Evolutionary conservation across 2,888 invertebrate genomes (phyloP).

Genomic region (Megamerina dolium): DNA sequence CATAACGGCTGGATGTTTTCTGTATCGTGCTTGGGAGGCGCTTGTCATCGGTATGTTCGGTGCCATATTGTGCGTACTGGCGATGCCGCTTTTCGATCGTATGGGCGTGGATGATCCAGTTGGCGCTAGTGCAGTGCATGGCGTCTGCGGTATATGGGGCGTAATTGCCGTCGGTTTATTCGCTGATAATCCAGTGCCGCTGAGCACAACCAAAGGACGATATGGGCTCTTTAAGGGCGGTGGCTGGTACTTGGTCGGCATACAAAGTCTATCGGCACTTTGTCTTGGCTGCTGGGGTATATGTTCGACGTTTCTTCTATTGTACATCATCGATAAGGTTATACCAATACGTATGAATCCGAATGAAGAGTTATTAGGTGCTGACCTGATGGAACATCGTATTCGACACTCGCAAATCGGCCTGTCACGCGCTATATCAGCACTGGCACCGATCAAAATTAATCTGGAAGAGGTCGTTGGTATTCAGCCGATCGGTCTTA

Average conservation of each 20-base stretch:
- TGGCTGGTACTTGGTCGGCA: conserved; percentile 79
- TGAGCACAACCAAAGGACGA: conserved; percentile 72
- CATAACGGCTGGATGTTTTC: conserved; percentile 81
- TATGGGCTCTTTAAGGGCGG: conserved; percentile 76
- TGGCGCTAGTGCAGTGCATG: conserved; percentile 85
- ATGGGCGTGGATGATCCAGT: conserved; percentile 78
- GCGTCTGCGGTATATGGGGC: conserved; percentile 67
- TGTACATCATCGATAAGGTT: conserved; percentile 73
- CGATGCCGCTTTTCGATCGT: conserved; percentile 71
- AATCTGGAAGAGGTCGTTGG: conserved; percentile 41
- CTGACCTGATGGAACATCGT: conserved; percentile 82
- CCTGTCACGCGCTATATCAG: conserved; percentile 68
- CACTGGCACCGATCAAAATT: conserved; percentile 60
- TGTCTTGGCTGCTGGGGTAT: conserved; percentile 72
- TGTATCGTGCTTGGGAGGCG: conserved; percentile 82
- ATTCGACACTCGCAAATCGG: conserved; percentile 65
- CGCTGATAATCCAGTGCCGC: conserved; percentile 75
- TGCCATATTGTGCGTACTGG: conserved; percentile 62
- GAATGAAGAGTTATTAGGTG: conserved; percentile 80
- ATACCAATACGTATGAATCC: conserved; percentile 80
- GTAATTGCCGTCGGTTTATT: conserved; percentile 75
- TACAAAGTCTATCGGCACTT: conserved; percentile 69
- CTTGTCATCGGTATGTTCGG: conserved; percentile 77
- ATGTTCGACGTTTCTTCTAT: conserved; percentile 61
- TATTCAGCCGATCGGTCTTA: conserved; percentile 54